Conservation (phyloP, 2,113 vertebrate species). For the Brachyistius frenatus region DNA sequence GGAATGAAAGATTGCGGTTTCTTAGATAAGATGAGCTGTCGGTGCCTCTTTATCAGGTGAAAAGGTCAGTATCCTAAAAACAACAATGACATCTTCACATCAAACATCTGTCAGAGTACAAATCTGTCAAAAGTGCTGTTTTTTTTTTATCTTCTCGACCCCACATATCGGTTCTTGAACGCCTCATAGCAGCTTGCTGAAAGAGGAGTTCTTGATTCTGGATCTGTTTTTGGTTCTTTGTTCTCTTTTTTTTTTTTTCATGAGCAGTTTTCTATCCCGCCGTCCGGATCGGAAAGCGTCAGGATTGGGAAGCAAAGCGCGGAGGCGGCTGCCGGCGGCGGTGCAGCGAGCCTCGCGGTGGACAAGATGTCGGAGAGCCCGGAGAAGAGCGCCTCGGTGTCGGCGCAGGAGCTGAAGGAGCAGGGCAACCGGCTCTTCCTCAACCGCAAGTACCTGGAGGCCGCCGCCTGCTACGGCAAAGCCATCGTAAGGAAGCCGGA, state of each 20-base stretch:
- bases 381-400: constrained; percentile 87
- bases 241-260: not conserved
- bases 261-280: not conserved
- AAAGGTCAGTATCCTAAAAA: too few relatives aligned
- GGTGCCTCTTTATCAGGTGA: too few relatives aligned
- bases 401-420: constrained; percentile 94
- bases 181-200: too few relatives aligned
- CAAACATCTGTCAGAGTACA: too few relatives aligned
- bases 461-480: constrained; percentile 90
- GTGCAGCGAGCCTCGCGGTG: constrained; percentile 71
- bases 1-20: too few relatives aligned
- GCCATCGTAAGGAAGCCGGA: constrained; percentile 86
- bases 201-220: too few relatives aligned
- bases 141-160: too few relatives aligned
- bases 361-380: constrained; percentile 87
- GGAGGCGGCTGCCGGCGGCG: constrained; percentile 54
- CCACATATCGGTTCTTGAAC: too few relatives aligned
- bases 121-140: too few relatives aligned
- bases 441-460: constrained; percentile 93
- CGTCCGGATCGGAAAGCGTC: not conserved
- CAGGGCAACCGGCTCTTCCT: constrained; percentile 95
- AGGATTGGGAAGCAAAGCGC: constrained; percentile 79
- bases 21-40: too few relatives aligned
- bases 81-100: too few relatives aligned
- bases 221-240: too few relatives aligned